Conservation (phyloP, 2,797 vertebrate species). For the Poecilia wingei region DNA sequence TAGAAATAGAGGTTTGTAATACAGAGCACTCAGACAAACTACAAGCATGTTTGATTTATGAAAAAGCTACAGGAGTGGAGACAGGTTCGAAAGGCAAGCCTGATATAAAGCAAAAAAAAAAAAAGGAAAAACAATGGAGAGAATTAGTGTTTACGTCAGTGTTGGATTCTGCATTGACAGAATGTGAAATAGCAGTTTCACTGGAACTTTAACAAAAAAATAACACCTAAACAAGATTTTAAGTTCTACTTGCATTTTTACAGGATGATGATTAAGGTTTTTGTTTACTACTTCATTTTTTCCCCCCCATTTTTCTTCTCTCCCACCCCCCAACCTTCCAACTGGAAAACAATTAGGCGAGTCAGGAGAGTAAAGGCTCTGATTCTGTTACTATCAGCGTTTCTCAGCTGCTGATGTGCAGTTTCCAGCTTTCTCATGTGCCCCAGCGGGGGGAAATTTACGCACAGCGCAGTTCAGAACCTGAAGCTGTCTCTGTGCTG, state of each 20-base stretch:
- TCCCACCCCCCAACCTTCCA: constrained; percentile 12
- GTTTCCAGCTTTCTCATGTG: constrained; percentile 39
- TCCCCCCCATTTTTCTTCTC: constrained; percentile 10
- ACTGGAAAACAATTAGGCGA: constrained; percentile 70
- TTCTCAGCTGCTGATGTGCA: constrained; percentile 62
- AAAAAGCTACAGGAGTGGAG: not conserved
- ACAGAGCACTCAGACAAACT: not conserved
- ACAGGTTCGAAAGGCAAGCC: not conserved
- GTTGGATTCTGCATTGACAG: not conserved
- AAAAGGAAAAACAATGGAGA: not conserved
- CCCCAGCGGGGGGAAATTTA: constrained; percentile 6
- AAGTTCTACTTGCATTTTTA: constrained; percentile 22
- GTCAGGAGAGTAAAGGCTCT: constrained; percentile 28
- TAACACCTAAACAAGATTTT: constrained; percentile 7
- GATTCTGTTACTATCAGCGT: constrained; percentile 66
- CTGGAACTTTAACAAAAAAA: not conserved
- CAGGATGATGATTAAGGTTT: constrained; percentile 49
- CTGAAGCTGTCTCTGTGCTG: constrained; percentile 27
- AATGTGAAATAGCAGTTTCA: not conserved
- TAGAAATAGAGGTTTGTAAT: not conserved
- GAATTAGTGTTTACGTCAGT: not conserved
- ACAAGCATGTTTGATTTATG: not conserved
- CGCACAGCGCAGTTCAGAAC: constrained; percentile 41
- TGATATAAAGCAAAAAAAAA: not conserved
- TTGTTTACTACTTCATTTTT: constrained; percentile 41